Evolutionary conservation across 2,113 vertebrate species (phyloP).

Genomic region (Tretioscincus oriximinensis): DNA sequence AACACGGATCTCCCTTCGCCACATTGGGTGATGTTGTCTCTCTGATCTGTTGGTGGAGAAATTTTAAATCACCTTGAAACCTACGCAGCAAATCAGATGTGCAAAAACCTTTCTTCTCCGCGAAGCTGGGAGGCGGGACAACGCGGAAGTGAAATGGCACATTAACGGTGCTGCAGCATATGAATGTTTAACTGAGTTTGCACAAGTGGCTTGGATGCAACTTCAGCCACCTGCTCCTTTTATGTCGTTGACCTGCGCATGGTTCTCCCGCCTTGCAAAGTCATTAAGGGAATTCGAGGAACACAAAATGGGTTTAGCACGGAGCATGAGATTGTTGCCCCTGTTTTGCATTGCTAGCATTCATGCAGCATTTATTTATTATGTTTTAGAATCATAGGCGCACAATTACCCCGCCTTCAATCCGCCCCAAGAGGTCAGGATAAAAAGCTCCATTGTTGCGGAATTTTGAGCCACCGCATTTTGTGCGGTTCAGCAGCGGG

Average conservation of each 20-base stretch:
- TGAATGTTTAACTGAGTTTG: slow-evolving; percentile 48
- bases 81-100: slow-evolving; percentile 32
- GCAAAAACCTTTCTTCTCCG: slow-evolving; percentile 37
- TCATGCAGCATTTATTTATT: too few species aligned
- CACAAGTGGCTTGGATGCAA: slow-evolving; percentile 25
- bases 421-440: too few species aligned
- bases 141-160: slow-evolving; percentile 43
- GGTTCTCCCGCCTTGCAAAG: slow-evolving; percentile 23
- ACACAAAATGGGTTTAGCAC: background rate
- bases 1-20: slow-evolving; percentile 34
- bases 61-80: slow-evolving; percentile 53
- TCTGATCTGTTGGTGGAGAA: slow-evolving; percentile 37
- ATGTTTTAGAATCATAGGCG: too few species aligned
- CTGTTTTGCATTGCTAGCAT: too few species aligned
- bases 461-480: too few species aligned
- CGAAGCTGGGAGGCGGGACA: slow-evolving; percentile 34
- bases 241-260: background rate
- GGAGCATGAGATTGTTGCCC: too few species aligned
- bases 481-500: too few species aligned
- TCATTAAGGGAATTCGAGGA: background rate
- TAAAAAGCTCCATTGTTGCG: too few species aligned
- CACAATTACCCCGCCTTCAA: too few species aligned
- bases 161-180: slow-evolving; percentile 40
- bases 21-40: slow-evolving; percentile 5
- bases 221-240: slow-evolving; percentile 7